These are phyloP conservation scores for Papilio polyxenes DNA, from an alignment of 1,140 invertebrate species.

Conservation along the genomic window DNA sequence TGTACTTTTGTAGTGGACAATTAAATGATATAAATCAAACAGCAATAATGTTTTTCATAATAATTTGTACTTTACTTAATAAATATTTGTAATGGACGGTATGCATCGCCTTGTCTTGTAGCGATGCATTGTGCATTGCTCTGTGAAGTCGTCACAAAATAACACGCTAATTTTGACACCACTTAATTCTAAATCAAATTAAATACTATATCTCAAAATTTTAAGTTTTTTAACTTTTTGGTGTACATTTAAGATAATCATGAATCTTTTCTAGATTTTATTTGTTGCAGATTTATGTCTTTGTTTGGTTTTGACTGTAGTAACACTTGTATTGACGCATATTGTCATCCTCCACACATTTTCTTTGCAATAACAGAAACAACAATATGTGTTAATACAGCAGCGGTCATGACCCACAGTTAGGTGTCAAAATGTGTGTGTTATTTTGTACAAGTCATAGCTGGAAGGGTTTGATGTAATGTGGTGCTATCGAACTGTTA, in stretches of 20 bases:
- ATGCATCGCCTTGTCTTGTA: conserved; percentile 42
- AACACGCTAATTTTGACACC: not conserved
- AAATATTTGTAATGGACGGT: conserved; percentile 52
- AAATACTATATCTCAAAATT: too few relatives aligned
- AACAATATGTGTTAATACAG: too few relatives aligned
- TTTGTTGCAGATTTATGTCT: too few relatives aligned
- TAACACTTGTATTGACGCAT: too few relatives aligned
- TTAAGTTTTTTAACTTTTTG: too few relatives aligned
- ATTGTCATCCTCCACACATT: too few relatives aligned
- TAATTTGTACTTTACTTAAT: conserved; percentile 55
- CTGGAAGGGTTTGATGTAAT: conserved; percentile 64
- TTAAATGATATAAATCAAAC: conserved; percentile 49
- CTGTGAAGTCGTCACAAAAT: conserved; percentile 33
- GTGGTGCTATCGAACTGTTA: conserved; percentile 75
- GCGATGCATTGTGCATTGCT: conserved; percentile 54
- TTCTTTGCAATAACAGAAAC: too few relatives aligned
- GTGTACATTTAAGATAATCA: too few relatives aligned
- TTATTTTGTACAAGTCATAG: conserved; percentile 38
- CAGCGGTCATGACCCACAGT: not conserved
- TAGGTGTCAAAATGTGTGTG: not conserved
- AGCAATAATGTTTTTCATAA: conserved; percentile 60
- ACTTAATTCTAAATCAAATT: not conserved
- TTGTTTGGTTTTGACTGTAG: too few relatives aligned
- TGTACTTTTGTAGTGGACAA: conserved; percentile 39
- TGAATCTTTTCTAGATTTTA: too few relatives aligned